Evolutionary conservation across 2,797 vertebrate genomes (phyloP), one percentile per base, ranked within the genome.

Genomic region (Danio jaintianensis): DNA sequence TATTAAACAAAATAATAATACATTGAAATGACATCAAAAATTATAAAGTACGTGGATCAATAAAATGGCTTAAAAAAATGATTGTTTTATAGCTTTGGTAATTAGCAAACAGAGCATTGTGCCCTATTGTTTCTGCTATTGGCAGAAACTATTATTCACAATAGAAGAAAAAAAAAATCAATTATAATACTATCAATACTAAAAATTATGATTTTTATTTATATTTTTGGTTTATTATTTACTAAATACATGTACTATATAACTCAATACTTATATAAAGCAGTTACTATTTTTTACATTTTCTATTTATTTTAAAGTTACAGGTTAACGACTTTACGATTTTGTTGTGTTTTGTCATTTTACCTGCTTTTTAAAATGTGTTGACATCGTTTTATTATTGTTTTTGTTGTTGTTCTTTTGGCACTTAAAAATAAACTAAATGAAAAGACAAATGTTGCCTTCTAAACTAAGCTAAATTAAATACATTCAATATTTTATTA

Each of bases 1-100:
- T 10, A 82, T n/a, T 69, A 84, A 29, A 13, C 15, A 56, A 56
- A 59, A 8, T 59, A 15, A 20, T 55, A 16, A 59, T 4, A 20
- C 18, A 13, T 12, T 13, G 8, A 11, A 11, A 13, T 16, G 15
- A 22, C 29, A 29, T 29, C 29, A 29, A 29, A 29, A 29, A 1
- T 29, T 29, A 29, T 13, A 7, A 5, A 58, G 55, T 22, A 22
- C 4, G 12, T 22, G 18, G 53, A 56, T 66, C 18, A 69, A 69
- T 29, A 29, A 50, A 52, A 38, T 3, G 0, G 15, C 6, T 52
- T n/a, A 16, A 38, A 13, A 68, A 10, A 53, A 40, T 18, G 4
- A 13, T 53, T 40, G 6, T 40, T 13, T 1, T 0, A 38, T 53
- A 40, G 52, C 48, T 68, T 66, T 45, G 18, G 22, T 43, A 12